phyloP scores from a whole-genome alignment of 2,797 vertebrate genomes.

The Jordanella pulchra region DNA sequence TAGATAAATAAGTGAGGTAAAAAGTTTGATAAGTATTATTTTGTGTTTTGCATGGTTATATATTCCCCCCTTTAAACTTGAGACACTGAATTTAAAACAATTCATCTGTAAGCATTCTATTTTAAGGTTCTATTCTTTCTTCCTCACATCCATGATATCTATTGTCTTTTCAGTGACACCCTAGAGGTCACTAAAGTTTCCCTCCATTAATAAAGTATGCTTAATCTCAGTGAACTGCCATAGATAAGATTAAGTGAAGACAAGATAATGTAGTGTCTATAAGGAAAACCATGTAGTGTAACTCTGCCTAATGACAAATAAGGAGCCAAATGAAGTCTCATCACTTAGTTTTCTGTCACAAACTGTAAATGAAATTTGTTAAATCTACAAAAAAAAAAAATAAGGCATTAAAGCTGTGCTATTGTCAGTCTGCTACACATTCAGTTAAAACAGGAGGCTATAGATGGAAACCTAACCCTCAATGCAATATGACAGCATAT shows the following conservation, averaged over 20 bases:
- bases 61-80: not conserved
- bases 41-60: not conserved
- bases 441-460: not conserved
- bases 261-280: slow-evolving; percentile 54
- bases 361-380: not conserved
- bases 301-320: slow-evolving; percentile 44
- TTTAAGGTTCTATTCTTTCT: not conserved
- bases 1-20: not conserved
- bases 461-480: not conserved
- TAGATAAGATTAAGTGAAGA: slow-evolving; percentile 42
- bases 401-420: not conserved
- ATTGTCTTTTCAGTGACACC: not conserved
- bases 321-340: slow-evolving; percentile 25
- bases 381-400: not conserved
- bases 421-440: not conserved
- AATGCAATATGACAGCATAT: slow-evolving; percentile 8
- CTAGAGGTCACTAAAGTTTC: slow-evolving; percentile 14
- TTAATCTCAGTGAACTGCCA: slow-evolving; percentile 36
- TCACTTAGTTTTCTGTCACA: slow-evolving; percentile 40
- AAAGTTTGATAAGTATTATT: not conserved
- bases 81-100: not conserved
- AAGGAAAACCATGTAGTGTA: slow-evolving; percentile 51
- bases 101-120: not conserved
- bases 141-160: not conserved
- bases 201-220: slow-evolving; percentile 26